Conservation (phyloP, 2,113 vertebrate genomes). For the Chelonoidis abingdonii region DNA sequence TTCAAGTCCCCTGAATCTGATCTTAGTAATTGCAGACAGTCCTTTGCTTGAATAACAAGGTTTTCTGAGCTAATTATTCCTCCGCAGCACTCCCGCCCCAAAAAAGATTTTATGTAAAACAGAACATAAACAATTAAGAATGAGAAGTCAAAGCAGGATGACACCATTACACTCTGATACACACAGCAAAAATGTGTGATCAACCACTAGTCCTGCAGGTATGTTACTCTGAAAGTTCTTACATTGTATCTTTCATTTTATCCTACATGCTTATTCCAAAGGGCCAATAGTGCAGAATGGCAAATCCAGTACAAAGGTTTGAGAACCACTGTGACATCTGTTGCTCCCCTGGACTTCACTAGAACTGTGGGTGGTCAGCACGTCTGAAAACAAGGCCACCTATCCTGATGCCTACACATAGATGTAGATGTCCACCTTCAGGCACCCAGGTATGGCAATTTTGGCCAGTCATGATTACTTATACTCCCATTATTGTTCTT, state of each 20-base stretch:
- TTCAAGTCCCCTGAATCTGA: constrained; percentile 4
- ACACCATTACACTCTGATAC: fast-evolving
- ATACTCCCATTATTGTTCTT: background rate
- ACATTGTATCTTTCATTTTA: background rate
- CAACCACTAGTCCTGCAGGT: background rate
- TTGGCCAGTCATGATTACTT: background rate
- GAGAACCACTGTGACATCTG: background rate
- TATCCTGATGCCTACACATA: background rate
- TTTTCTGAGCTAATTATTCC: constrained; percentile 33
- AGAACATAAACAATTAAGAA: background rate
- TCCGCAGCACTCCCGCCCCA: background rate
- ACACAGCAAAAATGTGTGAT: background rate
- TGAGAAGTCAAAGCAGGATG: background rate
- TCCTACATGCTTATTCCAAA: background rate
- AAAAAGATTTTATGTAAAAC: background rate
- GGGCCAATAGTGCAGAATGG: background rate
- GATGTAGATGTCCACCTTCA: background rate
- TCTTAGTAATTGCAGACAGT: background rate
- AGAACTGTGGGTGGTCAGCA: background rate
- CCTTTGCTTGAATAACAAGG: constrained; percentile 15
- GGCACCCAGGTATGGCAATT: background rate
- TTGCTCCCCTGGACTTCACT: background rate
- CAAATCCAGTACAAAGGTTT: background rate
- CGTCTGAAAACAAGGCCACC: background rate
- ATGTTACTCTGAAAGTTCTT: background rate